Conservation (phyloP, 1,140 invertebrate species). For the Heliconius eleuchia region DNA sequence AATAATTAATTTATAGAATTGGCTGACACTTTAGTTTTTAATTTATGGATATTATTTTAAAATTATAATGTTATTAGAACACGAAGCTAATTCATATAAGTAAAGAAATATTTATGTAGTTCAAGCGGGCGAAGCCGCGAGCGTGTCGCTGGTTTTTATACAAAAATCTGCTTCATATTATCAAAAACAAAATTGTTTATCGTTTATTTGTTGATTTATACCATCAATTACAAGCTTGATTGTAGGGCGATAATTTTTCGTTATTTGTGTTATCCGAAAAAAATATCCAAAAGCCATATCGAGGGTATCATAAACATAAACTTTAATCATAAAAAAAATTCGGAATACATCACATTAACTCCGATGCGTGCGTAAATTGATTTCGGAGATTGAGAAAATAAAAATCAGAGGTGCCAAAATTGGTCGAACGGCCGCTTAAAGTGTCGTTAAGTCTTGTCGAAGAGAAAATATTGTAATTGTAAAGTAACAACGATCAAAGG, state of each 20-base stretch:
- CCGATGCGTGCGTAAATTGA: conserved; percentile 75
- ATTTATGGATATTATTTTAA: too few relatives aligned
- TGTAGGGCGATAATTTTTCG: conserved; percentile 50
- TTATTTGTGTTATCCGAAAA: conserved; percentile 52
- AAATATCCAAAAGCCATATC: conserved; percentile 42
- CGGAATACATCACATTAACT: conserved; percentile 61
- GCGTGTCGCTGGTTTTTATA: neutral
- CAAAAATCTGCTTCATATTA: neutral
- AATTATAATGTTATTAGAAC: too few relatives aligned
- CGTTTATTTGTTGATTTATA: conserved; percentile 49
- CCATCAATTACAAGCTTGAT: conserved; percentile 55
- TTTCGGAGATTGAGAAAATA: conserved; percentile 70
- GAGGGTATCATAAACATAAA: conserved; percentile 69
- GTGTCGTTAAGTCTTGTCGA: conserved; percentile 72
- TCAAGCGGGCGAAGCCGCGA: too few relatives aligned
- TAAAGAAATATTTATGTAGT: too few relatives aligned
- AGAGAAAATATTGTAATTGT: conserved; percentile 72
- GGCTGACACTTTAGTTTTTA: too few relatives aligned
- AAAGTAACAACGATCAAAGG: conserved; percentile 41
- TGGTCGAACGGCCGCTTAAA: conserved; percentile 69
- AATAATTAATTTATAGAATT: too few relatives aligned
- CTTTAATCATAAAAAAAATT: conserved; percentile 50
- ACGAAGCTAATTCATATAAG: too few relatives aligned
- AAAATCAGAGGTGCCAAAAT: conserved; percentile 73
- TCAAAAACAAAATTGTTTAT: neutral